These are phyloP conservation scores for Sebastes glaucus DNA, from an alignment of 2,797 vertebrate genomes.

Conservation along the genomic window DNA sequence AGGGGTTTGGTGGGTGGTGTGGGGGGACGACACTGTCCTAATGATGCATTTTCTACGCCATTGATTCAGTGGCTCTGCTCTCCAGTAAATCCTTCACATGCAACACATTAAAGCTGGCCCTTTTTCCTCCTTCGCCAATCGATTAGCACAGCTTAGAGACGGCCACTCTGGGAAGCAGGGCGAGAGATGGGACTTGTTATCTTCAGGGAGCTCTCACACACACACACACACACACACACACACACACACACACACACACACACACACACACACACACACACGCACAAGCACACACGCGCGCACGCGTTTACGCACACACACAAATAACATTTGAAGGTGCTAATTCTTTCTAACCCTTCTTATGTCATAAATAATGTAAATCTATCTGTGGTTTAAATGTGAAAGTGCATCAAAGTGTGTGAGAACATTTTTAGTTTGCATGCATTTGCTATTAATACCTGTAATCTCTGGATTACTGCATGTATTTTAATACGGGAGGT, in stretches of 20 bases:
- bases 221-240: neutral
- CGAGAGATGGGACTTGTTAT: constrained; percentile 72
- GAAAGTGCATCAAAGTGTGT: constrained; percentile 4
- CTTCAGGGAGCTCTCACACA: constrained; percentile 46
- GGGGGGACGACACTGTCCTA: constrained; percentile 72
- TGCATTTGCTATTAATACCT: constrained; percentile 26
- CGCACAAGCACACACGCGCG: neutral
- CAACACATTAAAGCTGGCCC: constrained; percentile 83
- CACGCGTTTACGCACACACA: neutral
- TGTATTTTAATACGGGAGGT: constrained; percentile 11
- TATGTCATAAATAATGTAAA: neutral
- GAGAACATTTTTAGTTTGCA: constrained; percentile 4
- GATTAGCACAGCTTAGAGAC: constrained; percentile 81
- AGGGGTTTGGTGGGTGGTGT: constrained; percentile 2
- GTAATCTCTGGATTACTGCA: constrained; percentile 37
- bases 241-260: neutral
- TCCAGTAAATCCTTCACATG: constrained; percentile 86
- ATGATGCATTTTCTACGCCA: constrained; percentile 87
- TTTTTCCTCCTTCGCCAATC: constrained; percentile 82
- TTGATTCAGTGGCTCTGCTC: constrained; percentile 83
- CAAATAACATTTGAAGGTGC: constrained; percentile 16
- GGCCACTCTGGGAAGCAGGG: constrained; percentile 65
- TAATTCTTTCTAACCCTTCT: neutral
- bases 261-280: neutral
- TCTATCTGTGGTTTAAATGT: neutral